These are phyloP conservation scores for Falco columbarius DNA, from an alignment of 2,797 vertebrate genomes.

Conservation along the genomic window DNA sequence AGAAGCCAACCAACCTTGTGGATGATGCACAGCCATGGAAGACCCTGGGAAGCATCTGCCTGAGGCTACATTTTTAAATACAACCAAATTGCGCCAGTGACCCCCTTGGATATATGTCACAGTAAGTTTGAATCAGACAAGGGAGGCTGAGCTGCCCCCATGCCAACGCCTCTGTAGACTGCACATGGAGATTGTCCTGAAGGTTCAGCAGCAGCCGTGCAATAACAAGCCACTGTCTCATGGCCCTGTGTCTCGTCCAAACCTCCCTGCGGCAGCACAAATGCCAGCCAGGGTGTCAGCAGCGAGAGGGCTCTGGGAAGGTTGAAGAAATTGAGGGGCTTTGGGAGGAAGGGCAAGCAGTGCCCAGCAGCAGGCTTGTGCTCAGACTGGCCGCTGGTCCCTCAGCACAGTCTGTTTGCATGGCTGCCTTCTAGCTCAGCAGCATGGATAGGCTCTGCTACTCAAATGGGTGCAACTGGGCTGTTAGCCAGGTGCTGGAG, in stretches of 20 bases:
- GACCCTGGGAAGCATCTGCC: not conserved
- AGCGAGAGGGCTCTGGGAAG: not conserved
- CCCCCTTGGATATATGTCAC: not conserved
- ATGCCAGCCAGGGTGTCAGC: not conserved
- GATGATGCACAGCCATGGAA: not conserved
- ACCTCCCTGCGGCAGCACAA: not conserved
- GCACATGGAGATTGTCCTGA: not conserved
- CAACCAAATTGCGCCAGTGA: not conserved
- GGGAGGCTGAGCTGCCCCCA: not conserved
- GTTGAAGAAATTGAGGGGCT: not conserved
- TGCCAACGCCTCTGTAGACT: too few relatives aligned
- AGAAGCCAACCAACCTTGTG: not conserved
- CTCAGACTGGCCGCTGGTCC: not conserved
- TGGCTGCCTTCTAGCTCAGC: not conserved
- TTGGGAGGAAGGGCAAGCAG: not conserved
- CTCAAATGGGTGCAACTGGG: not conserved
- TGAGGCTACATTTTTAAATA: not conserved
- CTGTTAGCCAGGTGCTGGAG: not conserved
- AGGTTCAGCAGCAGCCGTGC: fast-evolving
- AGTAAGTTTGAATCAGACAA: not conserved
- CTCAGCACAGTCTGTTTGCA: not conserved
- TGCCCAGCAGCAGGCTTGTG: not conserved
- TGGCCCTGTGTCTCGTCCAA: fast-evolving
- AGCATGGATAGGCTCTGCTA: not conserved
- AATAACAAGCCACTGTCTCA: not conserved